Base-by-base conservation (phyloP, 2,113 vertebrate species). In the Phylloscopus whistleri region DNA sequence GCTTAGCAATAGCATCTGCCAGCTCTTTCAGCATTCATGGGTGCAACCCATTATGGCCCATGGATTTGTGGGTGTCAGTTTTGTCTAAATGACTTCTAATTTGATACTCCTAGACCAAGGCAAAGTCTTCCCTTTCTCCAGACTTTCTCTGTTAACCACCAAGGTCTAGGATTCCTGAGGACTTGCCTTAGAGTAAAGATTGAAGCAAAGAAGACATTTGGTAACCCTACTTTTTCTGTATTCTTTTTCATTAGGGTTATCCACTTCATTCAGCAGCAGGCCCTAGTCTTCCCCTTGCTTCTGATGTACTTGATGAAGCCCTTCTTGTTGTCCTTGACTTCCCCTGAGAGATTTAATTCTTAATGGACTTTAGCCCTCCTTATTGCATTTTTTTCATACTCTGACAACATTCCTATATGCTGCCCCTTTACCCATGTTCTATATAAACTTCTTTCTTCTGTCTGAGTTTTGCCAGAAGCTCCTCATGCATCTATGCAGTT, bases 361-460 rank as follows among this genome's bases (percentile, higher is more conserved):
- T 35, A 27, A 76, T 43, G 26, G 31, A 35, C 15, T 22, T 55
- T 62, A 76, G 14, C 14, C 13, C 46, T 39, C 20, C 16, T 60
- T 51, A 7, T 39, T 52, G 18, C 17, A 55, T 22, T 30, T 6
- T 6, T 53, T 68, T 52, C n/a, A 41, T 62, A 41, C 14, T 69
- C 41, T 53, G 20, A 41, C n/a, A 35, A 27, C 5, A 8, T 48
- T 35, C 48, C 39, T 55, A 9, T 41, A 35, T 0, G 0, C 7
- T 68, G 13, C 12, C 17, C 8, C 20, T 62, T 53, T 62, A 15
- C 24, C 8, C 30, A 41, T 26, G 9, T 35, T 60, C 46, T 52
- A 9, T 24, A 30, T 46, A 46, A 48, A 53, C 14, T 75, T 46
- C 4, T 33, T 74, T 39, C 18, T 10, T 81, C 46, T 49, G 16